Evolutionary conservation across 1,140 invertebrate genomes (phyloP).

Genomic region (Colletes latitarsis): DNA sequence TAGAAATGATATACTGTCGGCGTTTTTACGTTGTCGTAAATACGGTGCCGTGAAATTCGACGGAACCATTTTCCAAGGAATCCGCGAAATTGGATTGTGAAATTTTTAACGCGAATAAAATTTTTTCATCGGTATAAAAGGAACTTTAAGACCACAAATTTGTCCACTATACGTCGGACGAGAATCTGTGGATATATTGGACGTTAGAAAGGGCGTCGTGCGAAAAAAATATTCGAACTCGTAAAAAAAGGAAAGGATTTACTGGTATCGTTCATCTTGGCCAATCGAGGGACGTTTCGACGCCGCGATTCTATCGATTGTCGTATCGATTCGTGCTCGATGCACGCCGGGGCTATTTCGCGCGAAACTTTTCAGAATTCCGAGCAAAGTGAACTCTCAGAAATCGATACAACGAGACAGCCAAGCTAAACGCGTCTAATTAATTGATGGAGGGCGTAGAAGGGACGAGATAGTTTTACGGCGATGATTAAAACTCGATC

Average conservation of each 20-base stretch:
- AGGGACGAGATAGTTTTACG: slow-evolving; percentile 47
- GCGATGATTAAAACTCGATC: slow-evolving; percentile 32
- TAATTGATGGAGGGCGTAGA: slow-evolving; percentile 46
- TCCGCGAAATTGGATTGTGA: slow-evolving; percentile 37
- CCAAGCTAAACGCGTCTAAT: slow-evolving; percentile 57
- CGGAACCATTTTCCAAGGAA: neutral
- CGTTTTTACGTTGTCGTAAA: slow-evolving; percentile 1
- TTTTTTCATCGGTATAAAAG: slow-evolving; percentile 10
- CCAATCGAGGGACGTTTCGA: slow-evolving; percentile 2
- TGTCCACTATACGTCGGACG: neutral
- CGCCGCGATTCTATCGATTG: slow-evolving; percentile 35
- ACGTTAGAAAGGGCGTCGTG: neutral
- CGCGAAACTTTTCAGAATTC: slow-evolving; percentile 19
- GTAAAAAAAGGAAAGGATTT: slow-evolving; percentile 39
- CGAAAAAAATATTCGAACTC: slow-evolving; percentile 9
- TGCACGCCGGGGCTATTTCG: slow-evolving; percentile 19
- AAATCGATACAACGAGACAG: slow-evolving; percentile 18
- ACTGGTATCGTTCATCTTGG: slow-evolving; percentile 31
- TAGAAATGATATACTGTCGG: slow-evolving; percentile 1
- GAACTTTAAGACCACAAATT: neutral
- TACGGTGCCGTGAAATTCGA: neutral
- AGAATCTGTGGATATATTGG: neutral
- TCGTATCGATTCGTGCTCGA: slow-evolving; percentile 17
- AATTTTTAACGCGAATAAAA: slow-evolving; percentile 41
- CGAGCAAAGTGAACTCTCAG: slow-evolving; percentile 6